Percentiles rank a stretch among this genome's conserved stretches.
These are phyloP conservation scores for Lanistes nyassanus DNA, from an alignment of 1,140 invertebrate species.

Conservation along the genomic window DNA sequence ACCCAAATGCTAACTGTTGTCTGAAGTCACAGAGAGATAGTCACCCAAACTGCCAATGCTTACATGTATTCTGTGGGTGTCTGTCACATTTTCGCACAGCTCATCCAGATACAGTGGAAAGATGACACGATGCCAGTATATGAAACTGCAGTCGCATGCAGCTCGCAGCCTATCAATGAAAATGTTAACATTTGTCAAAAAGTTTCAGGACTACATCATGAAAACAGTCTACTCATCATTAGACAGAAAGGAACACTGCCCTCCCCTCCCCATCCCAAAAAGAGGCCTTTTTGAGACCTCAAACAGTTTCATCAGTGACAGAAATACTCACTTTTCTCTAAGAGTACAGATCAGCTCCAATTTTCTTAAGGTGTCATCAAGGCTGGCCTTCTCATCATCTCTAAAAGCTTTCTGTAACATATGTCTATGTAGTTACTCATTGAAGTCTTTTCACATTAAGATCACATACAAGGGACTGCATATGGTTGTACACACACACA, in stretches of 20 bases:
- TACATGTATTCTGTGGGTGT: slow-evolving; percentile 74
- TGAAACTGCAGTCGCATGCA: slow-evolving; percentile 79
- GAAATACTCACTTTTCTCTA: slow-evolving; percentile 66
- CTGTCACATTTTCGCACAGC: slow-evolving; percentile 74
- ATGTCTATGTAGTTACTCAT: not conserved
- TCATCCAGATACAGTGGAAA: slow-evolving; percentile 81
- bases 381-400: slow-evolving; percentile 62
- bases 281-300: too few species aligned
- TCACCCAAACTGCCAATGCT: slow-evolving; percentile 41
- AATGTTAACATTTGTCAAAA: too few species aligned
- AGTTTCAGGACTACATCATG: too few species aligned
- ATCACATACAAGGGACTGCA: too few species aligned
- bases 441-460: not conserved
- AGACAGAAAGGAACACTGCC: too few species aligned
- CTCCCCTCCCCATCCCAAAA: too few species aligned
- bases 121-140: slow-evolving; percentile 86
- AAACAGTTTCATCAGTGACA: not conserved
- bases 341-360: slow-evolving; percentile 75
- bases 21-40: not conserved
- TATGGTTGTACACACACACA: not conserved
- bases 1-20: not conserved
- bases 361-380: slow-evolving; percentile 71
- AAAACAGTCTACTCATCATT: too few species aligned
- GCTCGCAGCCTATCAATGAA: slow-evolving; percentile 67
- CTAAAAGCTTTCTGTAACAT: slow-evolving; percentile 64